Evolutionary conservation across 2,113 vertebrate species (phyloP).

Genomic region (Alouatta palliata): DNA sequence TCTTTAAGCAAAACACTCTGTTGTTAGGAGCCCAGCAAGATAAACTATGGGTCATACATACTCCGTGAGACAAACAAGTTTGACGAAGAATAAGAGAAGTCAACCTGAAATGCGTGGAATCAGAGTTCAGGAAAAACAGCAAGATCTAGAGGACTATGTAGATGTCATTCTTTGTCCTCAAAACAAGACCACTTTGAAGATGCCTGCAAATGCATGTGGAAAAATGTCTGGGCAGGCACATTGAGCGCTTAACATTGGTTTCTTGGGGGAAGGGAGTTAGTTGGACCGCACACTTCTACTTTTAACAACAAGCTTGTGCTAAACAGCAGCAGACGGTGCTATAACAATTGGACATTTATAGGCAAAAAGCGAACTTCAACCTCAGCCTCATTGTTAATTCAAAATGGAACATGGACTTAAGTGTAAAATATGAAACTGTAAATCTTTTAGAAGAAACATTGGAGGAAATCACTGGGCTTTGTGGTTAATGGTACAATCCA

Average conservation of each 20-base stretch:
- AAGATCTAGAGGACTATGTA: neutral
- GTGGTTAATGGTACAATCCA: neutral
- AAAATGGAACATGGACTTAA: neutral
- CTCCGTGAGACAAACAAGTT: neutral
- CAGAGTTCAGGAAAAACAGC: neutral
- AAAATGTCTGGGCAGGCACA: neutral
- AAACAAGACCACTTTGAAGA: neutral
- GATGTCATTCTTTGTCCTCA: neutral
- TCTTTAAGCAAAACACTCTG: neutral
- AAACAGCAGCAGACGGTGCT: neutral
- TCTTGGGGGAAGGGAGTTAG: neutral
- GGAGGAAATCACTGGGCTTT: neutral
- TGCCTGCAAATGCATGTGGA: neutral
- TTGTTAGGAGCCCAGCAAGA: neutral
- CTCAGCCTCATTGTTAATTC: slow-evolving; percentile 1
- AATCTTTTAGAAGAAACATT: neutral
- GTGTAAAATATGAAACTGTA: slow-evolving; percentile 1
- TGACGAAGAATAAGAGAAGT: no score
- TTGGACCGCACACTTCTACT: neutral
- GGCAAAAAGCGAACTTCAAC: neutral
- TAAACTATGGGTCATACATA: neutral
- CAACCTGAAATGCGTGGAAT: neutral
- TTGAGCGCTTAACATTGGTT: neutral
- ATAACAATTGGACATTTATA: neutral
- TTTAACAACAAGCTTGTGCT: neutral